These are phyloP conservation scores for Diaphora mendica DNA, from an alignment of 2,888 invertebrate species.

Conservation along the genomic window DNA sequence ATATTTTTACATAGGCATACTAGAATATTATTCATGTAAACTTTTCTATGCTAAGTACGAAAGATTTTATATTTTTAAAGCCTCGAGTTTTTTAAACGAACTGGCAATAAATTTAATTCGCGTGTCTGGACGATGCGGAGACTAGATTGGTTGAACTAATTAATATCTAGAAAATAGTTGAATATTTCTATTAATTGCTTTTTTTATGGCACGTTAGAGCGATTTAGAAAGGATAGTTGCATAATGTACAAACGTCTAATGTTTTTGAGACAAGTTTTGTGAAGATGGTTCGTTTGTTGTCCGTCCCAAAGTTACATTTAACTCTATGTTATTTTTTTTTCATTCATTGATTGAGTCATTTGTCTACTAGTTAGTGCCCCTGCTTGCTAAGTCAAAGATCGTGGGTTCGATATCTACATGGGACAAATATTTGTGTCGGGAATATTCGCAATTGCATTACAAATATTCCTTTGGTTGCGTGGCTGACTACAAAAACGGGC, in stretches of 20 bases:
- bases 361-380: no score
- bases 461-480: no score
- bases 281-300: neutral
- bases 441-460: no score
- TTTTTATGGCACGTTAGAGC: constrained; percentile 7
- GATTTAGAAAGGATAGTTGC: neutral
- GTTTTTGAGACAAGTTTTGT: neutral
- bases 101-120: constrained; percentile 23
- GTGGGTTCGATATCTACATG: no score
- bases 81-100: constrained; percentile 26
- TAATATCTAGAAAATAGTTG: neutral
- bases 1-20: neutral
- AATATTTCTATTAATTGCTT: constrained; percentile 12
- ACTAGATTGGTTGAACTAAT: constrained; percentile 30
- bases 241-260: neutral
- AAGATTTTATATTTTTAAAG: constrained; percentile 19
- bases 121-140: constrained; percentile 28
- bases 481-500: no score
- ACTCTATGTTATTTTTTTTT: no score
- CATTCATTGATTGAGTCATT: no score
- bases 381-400: no score
- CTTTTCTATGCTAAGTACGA: constrained; percentile 27
- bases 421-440: no score
- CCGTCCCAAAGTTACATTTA: no score
- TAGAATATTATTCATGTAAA: constrained; percentile 6